Evolutionary conservation across 2,113 vertebrate genomes (phyloP).

Genomic region (Cnemophilus loriae): DNA sequence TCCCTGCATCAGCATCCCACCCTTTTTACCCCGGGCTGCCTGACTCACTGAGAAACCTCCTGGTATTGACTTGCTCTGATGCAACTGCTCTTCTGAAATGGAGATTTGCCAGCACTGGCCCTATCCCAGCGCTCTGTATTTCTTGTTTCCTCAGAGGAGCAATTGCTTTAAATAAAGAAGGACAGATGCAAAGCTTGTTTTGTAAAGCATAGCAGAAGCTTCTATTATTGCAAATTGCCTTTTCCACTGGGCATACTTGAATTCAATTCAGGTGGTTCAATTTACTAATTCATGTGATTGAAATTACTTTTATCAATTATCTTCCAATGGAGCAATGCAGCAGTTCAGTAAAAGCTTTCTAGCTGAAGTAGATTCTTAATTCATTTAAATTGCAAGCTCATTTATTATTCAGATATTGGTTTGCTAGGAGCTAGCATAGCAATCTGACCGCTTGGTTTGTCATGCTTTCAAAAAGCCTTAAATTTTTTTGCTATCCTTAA

Average conservation of each 20-base stretch:
- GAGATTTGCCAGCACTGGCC: slow-evolving; percentile 37
- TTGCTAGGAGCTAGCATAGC: not conserved
- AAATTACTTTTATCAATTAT: slow-evolving; percentile 20
- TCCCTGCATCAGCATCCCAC: slow-evolving; percentile 36
- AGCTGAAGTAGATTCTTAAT: slow-evolving; percentile 21
- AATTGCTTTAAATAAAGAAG: slow-evolving; percentile 38
- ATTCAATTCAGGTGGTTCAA: slow-evolving; percentile 34
- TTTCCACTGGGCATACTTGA: slow-evolving; percentile 30
- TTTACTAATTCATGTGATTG: slow-evolving; percentile 9
- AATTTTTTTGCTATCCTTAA: not conserved
- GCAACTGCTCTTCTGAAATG: slow-evolving; percentile 36
- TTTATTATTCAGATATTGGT: slow-evolving; percentile 36
- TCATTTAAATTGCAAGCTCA: not conserved
- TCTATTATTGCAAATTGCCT: slow-evolving; percentile 10
- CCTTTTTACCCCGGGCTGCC: not conserved
- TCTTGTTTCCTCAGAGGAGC: slow-evolving; percentile 34
- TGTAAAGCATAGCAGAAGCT: slow-evolving; percentile 27
- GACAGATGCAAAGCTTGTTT: slow-evolving; percentile 37
- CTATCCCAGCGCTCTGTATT: not conserved
- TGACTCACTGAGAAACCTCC: slow-evolving; percentile 43
- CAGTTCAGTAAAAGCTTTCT: slow-evolving; percentile 29
- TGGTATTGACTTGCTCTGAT: slow-evolving; percentile 22
- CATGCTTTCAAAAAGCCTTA: not conserved
- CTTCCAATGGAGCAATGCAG: not conserved
- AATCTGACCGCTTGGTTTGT: not conserved